These are phyloP conservation scores for Crotalus tigris DNA, from an alignment of 2,113 vertebrate species.

Conservation along the genomic window DNA sequence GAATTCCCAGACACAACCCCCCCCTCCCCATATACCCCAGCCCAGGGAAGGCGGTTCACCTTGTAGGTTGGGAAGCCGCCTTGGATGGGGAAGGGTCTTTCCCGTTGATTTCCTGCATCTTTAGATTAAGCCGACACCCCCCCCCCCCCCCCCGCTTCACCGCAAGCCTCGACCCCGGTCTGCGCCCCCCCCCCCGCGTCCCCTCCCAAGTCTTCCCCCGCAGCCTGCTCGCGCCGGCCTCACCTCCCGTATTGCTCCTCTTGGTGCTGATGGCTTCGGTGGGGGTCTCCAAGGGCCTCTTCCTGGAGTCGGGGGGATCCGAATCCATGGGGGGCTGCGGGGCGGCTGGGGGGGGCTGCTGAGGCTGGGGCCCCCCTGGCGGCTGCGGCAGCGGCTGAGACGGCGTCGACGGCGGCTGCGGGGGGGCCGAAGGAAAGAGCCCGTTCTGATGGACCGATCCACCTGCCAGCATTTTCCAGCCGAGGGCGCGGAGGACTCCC, in stretches of 20 bases:
- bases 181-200: neutral
- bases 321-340: conserved; percentile 83
- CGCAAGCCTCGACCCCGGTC: neutral
- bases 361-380: neutral
- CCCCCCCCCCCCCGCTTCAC: neutral
- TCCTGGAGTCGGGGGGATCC: conserved; percentile 82
- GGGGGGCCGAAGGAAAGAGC: conserved; percentile 60
- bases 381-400: neutral
- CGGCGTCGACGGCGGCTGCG: neutral
- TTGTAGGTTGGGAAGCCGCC: neutral
- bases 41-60: no score
- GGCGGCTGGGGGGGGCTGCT: conserved; percentile 35
- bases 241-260: conserved; percentile 85
- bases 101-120: neutral
- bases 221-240: conserved; percentile 39
- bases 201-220: no score
- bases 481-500: conserved; percentile 24
- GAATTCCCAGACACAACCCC: neutral
- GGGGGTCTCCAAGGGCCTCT: conserved; percentile 84
- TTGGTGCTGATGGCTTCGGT: conserved; percentile 87
- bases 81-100: neutral
- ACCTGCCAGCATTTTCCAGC: conserved; percentile 82
- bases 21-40: neutral
- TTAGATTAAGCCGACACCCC: neutral
- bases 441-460: conserved; percentile 84